Base-by-base conservation (phyloP, 1,140 invertebrate genomes). In the Drosophila subpulchrella region DNA sequence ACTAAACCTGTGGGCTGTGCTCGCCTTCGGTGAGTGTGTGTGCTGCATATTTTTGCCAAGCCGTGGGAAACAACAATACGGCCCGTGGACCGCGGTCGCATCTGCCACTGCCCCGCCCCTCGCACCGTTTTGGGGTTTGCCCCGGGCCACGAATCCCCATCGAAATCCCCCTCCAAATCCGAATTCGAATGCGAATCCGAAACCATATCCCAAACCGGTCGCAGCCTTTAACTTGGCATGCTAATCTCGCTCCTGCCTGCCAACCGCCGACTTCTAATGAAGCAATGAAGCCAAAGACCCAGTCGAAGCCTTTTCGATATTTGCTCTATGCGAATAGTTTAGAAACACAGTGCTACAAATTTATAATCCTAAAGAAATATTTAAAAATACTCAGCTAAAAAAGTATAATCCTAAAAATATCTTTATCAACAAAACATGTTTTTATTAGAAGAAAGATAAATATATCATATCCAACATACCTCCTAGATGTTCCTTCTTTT, bases 11-110 rank as follows among this genome's bases (percentile, higher is more conserved):
- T 86, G 82, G 83, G 71, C 62, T 79, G 67, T 81, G 50, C 48
- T 51, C 48, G 48, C 30, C 15, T 51, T 71, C 15, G 51, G 39
- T 53, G 47, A 36, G 36, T 30, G 50, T 30, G 39, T 72, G 61
- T 32, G 72, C 55, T 66, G 72, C 72, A 76, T 76, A 67, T 60
- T 75, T 75, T 60, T 75, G 79, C 71, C 83, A 47, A 67, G 83
- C 78, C 83, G 83, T 86, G 83, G 83, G 83, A 86, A 86, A 86
- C 79, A 79, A 82, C 77, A 86, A 76, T 79, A 79, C 48, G 50
- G 72, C 75, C 38, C 46, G 27, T 57, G 66, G 65, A 72, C 54
- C 70, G 32, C 67, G 46, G 67, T 36, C 67, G 42, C 67, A 71
- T 71, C 67, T 75, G 72, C 72, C 72, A 15, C 44, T 11, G 27